Evolutionary conservation across 2,797 vertebrate species (phyloP), one percentile per base, ranked within the genome.

Genomic region (Epinephelus coioides): DNA sequence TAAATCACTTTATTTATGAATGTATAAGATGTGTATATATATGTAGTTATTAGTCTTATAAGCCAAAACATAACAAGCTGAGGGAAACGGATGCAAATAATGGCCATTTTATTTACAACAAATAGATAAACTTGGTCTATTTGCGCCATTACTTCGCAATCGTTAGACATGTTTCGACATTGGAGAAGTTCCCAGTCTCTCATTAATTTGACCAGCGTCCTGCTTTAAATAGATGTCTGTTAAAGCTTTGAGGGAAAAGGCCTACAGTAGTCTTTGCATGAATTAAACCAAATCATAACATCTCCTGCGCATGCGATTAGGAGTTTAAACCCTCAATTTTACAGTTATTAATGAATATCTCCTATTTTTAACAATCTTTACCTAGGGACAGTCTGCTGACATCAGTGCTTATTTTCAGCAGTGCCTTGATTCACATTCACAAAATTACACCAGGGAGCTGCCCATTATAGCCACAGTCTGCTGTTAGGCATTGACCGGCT

Each of bases 351-450:
- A 60, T 64, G 15, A 65, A 56, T 40, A 12, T 62, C 18, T 44
- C 15, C 53, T 61, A 17, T 72, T 69, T 76, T 70, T 55, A 51
- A 30, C 19, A 6, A 23, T n/a, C 44, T 68, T 46, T 18, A 73
- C 55, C 38, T 5, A 63, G 44, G 38, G 21, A 71, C 50, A 25
- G 59, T 51, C 38, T 73, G n/a, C 78, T 74, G 64, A 67, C 77
- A 70, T 51, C 21, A 50, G 15, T 62, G 66, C 67, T 82, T 84
- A 86, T 86, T 88, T 89, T 73, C 74, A 86, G 74, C 57, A 61
- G 13, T 56, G 57, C 23, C 43, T 83, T 84, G 78, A 61, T 83
- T 91, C 82, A 77, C 69, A 81, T 89, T 89, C 64, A 78, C 69
- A 79, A 47, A 82, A 65, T 55, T 49, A 34, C 87, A 79, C 72